phyloP scores from a whole-genome alignment of 2,113 vertebrate genomes.

The Micromys minutus region DNA sequence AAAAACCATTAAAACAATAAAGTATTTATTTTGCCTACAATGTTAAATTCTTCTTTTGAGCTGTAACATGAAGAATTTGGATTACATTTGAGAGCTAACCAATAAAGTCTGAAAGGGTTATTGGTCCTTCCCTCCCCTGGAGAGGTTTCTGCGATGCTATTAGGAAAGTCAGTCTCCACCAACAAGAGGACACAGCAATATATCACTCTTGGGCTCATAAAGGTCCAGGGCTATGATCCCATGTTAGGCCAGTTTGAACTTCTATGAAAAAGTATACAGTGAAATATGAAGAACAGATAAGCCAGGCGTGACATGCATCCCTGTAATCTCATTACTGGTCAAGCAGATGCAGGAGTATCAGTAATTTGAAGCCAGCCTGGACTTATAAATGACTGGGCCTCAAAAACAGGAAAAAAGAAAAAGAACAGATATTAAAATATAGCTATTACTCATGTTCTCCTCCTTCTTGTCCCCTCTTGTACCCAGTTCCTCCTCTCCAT shows the following conservation, averaged over 20 bases:
- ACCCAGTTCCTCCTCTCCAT: too few relatives aligned
- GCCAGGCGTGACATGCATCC: neutral
- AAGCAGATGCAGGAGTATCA: neutral
- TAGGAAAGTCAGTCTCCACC: neutral
- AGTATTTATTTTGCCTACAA: conserved; percentile 91
- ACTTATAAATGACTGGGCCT: neutral
- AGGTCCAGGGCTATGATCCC: conserved; percentile 14
- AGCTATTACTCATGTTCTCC: too few relatives aligned
- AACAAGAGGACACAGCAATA: neutral
- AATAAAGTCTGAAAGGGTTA: neutral
- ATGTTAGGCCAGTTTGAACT: conserved; percentile 2
- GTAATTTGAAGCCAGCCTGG: neutral
- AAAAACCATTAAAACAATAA: conserved; percentile 86
- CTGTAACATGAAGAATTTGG: conserved; percentile 50
- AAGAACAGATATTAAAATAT: conserved; percentile 21
- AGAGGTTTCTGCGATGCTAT: neutral
- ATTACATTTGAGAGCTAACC: conserved; percentile 45
- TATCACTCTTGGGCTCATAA: neutral
- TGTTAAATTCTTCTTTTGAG: conserved; percentile 69
- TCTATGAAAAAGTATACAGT: neutral
- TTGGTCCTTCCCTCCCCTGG: neutral
- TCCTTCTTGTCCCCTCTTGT: too few relatives aligned
- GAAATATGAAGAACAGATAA: neutral
- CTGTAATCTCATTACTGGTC: neutral
- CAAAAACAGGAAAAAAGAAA: neutral